Evolutionary conservation across 1,140 invertebrate species (phyloP).

Genomic region (Chelonus insularis): DNA sequence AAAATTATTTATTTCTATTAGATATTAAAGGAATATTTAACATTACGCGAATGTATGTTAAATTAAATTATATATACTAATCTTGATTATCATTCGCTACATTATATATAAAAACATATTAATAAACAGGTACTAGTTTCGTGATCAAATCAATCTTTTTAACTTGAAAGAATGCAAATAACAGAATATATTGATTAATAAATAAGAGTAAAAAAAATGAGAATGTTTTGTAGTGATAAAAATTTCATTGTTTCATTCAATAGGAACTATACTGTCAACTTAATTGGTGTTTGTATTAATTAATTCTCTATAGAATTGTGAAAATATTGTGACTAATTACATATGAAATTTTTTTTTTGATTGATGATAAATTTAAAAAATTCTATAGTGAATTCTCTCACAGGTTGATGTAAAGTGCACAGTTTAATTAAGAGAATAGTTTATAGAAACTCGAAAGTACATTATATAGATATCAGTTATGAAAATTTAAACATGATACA

Average conservation of each 20-base stretch:
- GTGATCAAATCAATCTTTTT: no score
- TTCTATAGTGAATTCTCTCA: conserved; percentile 27
- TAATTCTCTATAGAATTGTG: conserved; percentile 27
- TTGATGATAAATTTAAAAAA: conserved; percentile 2
- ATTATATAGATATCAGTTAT: conserved; percentile 30
- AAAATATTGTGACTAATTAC: conserved; percentile 15
- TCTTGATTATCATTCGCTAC: no score
- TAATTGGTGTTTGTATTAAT: conserved; percentile 38
- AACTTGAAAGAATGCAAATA: no score
- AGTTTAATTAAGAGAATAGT: conserved; percentile 36
- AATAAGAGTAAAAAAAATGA: conserved; percentile 25
- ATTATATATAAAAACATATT: no score
- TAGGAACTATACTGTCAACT: conserved; percentile 30
- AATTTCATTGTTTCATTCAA: conserved; percentile 20
- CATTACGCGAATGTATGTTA: no score
- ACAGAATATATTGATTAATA: no score
- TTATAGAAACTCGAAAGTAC: conserved; percentile 35
- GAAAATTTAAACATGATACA: conserved; percentile 18
- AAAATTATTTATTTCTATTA: no score
- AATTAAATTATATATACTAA: no score
- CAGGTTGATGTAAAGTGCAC: conserved; percentile 36
- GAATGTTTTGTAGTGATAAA: conserved; percentile 18
- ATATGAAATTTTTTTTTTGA: conserved; percentile 17
- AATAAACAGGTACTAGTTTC: no score
- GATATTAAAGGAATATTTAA: no score